These are phyloP conservation scores for Mechanitis mazaeus DNA, from an alignment of 2,888 invertebrate genomes.

Conservation along the genomic window DNA sequence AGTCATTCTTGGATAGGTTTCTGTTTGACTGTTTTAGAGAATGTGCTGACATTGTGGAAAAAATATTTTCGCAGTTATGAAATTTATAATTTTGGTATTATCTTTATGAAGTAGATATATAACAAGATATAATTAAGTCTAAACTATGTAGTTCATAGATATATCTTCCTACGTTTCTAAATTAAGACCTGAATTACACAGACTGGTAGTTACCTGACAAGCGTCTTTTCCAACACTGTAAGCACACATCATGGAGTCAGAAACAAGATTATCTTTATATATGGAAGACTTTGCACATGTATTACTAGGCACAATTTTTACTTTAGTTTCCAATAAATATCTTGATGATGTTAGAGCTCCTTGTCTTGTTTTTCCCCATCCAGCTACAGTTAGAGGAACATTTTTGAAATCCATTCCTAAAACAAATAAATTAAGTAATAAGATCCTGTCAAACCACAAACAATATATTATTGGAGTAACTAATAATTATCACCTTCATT, in stretches of 20 bases:
- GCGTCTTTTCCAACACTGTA: slow-evolving; percentile 77
- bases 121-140: too few relatives aligned
- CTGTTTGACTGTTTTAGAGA: too few relatives aligned
- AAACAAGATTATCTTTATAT: slow-evolving; percentile 59
- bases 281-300: slow-evolving; percentile 56
- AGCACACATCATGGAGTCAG: slow-evolving; percentile 78
- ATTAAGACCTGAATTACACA: too few relatives aligned
- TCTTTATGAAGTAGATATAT: too few relatives aligned
- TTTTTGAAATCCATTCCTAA: slow-evolving; percentile 55
- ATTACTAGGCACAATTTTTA: slow-evolving; percentile 53
- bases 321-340: slow-evolving; percentile 69
- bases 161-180: too few relatives aligned
- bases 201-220: slow-evolving; percentile 71
- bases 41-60: too few relatives aligned
- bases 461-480: not conserved
- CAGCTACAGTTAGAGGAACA: slow-evolving; percentile 58
- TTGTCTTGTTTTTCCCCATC: slow-evolving; percentile 69
- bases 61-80: too few relatives aligned
- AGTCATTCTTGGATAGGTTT: too few relatives aligned
- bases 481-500: slow-evolving; percentile 32
- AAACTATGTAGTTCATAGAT: too few relatives aligned
- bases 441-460: not conserved
- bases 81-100: too few relatives aligned
- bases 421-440: slow-evolving; percentile 15
- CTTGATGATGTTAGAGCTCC: slow-evolving; percentile 60